Base-by-base conservation (phyloP, 2,888 invertebrate genomes). In the Hirtodrosophila alboralis region DNA sequence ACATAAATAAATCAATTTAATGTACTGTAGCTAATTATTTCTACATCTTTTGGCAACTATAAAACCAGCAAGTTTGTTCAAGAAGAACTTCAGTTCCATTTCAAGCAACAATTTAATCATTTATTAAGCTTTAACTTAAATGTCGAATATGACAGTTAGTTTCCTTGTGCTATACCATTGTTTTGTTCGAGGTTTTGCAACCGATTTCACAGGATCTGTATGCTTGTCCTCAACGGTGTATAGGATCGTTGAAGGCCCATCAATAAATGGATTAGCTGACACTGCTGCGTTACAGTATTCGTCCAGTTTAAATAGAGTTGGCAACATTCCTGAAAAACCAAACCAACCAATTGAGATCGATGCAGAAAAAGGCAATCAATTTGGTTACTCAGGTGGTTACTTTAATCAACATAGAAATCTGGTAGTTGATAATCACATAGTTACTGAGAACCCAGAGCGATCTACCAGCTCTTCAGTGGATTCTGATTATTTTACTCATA, bases 121-220 rank as follows among this genome's bases (percentile, higher is more conserved):
- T 41, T 34, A 13, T 18, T 2, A 18, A 18, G 18, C 18, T 23
- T 23, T 7, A 23, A 23, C 14, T 27, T 26, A 0, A 1, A 12
- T 16, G 43, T 28, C 1, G 13, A 38, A 13, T 16, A 68, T 68
- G 68, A 21, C 60, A 10, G 52, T 12, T 18, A 65, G 12, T 28
- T 45, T 65, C 21, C 49, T 48, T 23, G 41, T 68, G 8, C 33
- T 68, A 0, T 65, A 71, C 41, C 65, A 65, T 41, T 40, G 59
- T n/a, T 27, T 68, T n/a, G 44, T 65, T 5, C 66, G 49, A 0
- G 45, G 49, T 9, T 26, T 68, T 3, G 27, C 45, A 12, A 13
- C 41, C 6, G 27, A 23, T 26, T 59, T 65, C 5, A 1, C 30
- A 2, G 26, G 21, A 10, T 8, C 43, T 12, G 6, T 14, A 0